A percentile compares a stretch with the other conserved stretches of the same genome.
Conservation (phyloP, 2,888 invertebrate species). For the Neocrepidodera transversa region DNA sequence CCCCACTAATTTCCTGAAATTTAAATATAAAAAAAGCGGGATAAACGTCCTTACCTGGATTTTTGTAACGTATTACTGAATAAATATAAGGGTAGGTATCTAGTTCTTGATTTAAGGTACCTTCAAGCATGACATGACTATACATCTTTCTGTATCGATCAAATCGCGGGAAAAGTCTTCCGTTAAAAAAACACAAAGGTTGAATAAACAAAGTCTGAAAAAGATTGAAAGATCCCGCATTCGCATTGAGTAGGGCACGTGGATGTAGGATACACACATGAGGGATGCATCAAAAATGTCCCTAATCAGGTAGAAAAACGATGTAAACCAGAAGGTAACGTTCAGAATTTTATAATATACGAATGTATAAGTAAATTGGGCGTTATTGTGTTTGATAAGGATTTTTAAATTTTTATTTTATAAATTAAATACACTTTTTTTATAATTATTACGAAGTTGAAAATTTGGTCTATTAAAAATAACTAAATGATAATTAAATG, state of each 20-base stretch:
- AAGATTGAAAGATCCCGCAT: constrained; percentile 55
- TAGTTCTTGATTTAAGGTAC: neutral
- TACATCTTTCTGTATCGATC: constrained; percentile 5
- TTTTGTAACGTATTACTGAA: neutral
- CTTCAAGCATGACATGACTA: neutral
- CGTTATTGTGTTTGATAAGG: too few relatives aligned
- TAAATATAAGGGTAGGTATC: neutral
- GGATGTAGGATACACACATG: constrained; percentile 47
- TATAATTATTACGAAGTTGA: too few relatives aligned
- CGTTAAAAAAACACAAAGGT: constrained; percentile 51
- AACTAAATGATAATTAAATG: too few relatives aligned
- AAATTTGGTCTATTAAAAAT: too few relatives aligned
- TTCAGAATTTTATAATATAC: too few relatives aligned
- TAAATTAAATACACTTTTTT: too few relatives aligned
- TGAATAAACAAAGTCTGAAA: constrained; percentile 48
- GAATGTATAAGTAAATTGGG: too few relatives aligned
- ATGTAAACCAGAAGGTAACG: neutral
- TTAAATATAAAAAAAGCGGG: neutral
- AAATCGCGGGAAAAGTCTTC: constrained; percentile 49
- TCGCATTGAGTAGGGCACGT: constrained; percentile 57
- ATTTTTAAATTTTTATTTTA: too few relatives aligned
- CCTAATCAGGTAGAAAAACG: constrained; percentile 5
- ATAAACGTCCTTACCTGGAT: neutral
- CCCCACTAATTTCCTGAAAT: too few relatives aligned
- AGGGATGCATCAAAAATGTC: constrained; percentile 28